Percentiles rank a stretch among this genome's conserved stretches.
phyloP scores from a whole-genome alignment of 2,113 vertebrate species.

The Narcine bancroftii region DNA sequence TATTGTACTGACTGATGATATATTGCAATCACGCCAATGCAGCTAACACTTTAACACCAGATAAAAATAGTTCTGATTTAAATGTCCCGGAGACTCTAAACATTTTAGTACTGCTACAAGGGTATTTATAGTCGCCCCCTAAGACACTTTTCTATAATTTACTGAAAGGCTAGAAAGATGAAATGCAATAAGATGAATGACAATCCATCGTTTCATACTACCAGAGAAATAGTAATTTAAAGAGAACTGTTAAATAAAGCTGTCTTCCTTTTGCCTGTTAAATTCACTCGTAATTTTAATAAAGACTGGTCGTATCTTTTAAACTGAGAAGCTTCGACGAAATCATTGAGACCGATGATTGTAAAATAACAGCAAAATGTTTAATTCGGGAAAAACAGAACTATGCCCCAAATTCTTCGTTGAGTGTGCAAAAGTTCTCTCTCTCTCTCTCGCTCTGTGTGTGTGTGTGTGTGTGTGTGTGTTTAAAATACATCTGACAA shows the following conservation, averaged over 20 bases:
- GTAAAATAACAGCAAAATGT: not conserved
- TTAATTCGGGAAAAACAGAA: not conserved
- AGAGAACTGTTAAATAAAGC: not conserved
- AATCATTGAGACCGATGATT: not conserved
- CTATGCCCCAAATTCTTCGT: not conserved
- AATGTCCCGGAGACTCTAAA: constrained; percentile 29
- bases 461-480: not conserved
- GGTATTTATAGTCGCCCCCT: constrained; percentile 11
- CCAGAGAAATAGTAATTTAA: not conserved
- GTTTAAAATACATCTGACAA: not conserved
- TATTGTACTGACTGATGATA: constrained; percentile 64
- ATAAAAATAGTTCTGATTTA: constrained; percentile 36
- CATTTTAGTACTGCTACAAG: constrained; percentile 6
- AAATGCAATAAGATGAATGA: not conserved
- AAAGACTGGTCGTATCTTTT: not conserved
- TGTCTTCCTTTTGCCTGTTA: not conserved
- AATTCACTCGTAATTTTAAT: not conserved
- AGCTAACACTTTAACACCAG: constrained; percentile 50
- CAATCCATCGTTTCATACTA: not conserved
- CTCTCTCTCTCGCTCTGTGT: too few species aligned
- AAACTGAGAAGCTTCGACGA: not conserved
- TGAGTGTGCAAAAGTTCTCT: not conserved
- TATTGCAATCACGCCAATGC: constrained; percentile 52
- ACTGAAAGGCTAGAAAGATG: constrained; percentile 29
- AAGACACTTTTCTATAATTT: constrained; percentile 16